Base-by-base conservation (phyloP, 2,797 vertebrate genomes). In the Hippopotamyrus pictus region DNA sequence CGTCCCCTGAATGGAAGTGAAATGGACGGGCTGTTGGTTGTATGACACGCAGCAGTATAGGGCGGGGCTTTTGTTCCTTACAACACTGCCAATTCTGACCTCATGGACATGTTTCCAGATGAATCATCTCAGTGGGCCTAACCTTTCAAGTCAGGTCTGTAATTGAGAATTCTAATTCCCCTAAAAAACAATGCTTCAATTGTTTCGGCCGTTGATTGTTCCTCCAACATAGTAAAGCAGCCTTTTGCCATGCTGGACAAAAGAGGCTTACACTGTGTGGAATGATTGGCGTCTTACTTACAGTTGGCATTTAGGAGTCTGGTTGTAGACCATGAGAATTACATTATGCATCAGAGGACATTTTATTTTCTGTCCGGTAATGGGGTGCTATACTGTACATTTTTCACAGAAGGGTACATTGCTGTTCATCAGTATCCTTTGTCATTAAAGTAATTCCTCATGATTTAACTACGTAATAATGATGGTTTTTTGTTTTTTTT, bases 111-210 rank as follows among this genome's bases (percentile, higher is more conserved):
- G 87, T 88, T 89, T 91, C 90, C 90, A 91, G 85, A 88, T 90
- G 89, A 90, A 89, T 62, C 19, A 33, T 19, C 44, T 57, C 37
- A 91, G 89, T 90, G 88, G 79, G 90, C 90, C 22, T 89, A 76
- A 84, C 87, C 62, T 88, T 86, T 82, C 33, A 89, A 91, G 69
- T 83, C 29, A 90, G 37, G 53, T 17, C 84, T 90, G 59, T 90
- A 91, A 92, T 91, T 92, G 84, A 89, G 87, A 91, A 91, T 87
- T 76, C 87, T 92, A 89, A 93, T 91, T 89, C 19, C n/a, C 62
- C 48, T 19, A 44, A 44, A 86, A 92, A 88, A 86, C 65, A 89
- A 65, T 37, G 87, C 83, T 79, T 59, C 85, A 57, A 76, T 90
- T 84, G 87, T 90, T 91, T 89, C 22, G 9, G 44, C 12, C 17